Evolutionary conservation across 1,140 invertebrate species (phyloP).

Genomic region (Agrilus planipennis): DNA sequence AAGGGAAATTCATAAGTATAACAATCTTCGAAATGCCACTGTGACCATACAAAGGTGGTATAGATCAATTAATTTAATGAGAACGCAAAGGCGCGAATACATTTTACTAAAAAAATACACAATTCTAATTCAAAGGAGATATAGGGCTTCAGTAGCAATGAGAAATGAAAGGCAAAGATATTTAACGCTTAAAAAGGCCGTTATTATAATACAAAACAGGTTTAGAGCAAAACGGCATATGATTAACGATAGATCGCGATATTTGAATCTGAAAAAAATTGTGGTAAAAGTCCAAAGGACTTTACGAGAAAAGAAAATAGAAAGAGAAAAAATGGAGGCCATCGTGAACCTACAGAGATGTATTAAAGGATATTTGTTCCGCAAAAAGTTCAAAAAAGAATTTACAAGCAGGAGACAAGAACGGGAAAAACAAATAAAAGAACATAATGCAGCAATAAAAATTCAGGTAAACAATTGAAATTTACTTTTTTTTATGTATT

Average conservation of each 20-base stretch:
- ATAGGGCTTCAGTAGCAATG: conserved; percentile 21
- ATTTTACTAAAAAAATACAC: conserved; percentile 11
- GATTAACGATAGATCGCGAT: conserved; percentile 22
- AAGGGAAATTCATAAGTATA: conserved; percentile 30
- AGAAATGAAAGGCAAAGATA: conserved; percentile 25
- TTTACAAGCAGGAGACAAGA: too few relatives aligned
- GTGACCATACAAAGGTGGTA: conserved; percentile 17
- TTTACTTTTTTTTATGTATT: conserved; percentile 9
- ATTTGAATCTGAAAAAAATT: conserved; percentile 18
- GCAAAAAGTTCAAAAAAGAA: too few relatives aligned
- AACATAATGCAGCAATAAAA: background rate
- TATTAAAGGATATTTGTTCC: too few relatives aligned
- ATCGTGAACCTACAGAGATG: too few relatives aligned
- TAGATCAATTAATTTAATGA: conserved; percentile 27
- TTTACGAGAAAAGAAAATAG: conserved; percentile 9
- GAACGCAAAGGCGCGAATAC: conserved; percentile 14
- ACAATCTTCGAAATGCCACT: conserved; percentile 30
- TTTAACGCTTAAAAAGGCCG: conserved; percentile 21
- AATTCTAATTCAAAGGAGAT: conserved; percentile 30
- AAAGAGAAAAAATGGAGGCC: too few relatives aligned
- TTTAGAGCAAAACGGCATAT: conserved; percentile 18
- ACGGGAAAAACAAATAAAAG: too few relatives aligned
- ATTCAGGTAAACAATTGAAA: background rate
- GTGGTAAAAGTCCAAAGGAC: conserved; percentile 21
- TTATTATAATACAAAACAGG: conserved; percentile 27